Evolutionary conservation across 2,888 invertebrate genomes (phyloP), one percentile per base, ranked within the genome.

Genomic region (Coenonympha arcania): DNA sequence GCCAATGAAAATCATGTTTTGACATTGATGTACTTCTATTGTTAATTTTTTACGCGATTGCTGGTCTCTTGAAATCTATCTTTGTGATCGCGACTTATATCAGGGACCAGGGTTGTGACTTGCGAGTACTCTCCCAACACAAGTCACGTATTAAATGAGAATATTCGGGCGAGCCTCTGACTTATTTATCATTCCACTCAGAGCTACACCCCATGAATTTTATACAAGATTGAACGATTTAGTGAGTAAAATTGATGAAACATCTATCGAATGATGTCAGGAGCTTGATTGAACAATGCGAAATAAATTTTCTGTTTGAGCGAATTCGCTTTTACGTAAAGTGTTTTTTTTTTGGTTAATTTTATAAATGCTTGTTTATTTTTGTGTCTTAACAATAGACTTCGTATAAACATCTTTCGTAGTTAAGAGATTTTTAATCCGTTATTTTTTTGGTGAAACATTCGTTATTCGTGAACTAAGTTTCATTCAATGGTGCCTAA

Each of bases 181-280:
- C 84, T 84, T 86, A 86, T 86, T 85, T 85, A 86, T 86, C 86
- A 86, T 86, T 81, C 85, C 73, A 71, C 76, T 78, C 82, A 76
- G 73, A 73, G 76, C 79, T 81, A 79, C 82, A 79, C 79, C 78
- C 84, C 81, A 84, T 86, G 84, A 86, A 85, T 86, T 85, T 85
- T 83, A 81, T 85, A 85, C 83, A 85, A 85, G 85, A 85, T 84
- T 81, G 85, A 85, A 78, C 84, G 85, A 85, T 84, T 85, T 85
- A 82, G 74, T 78, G 76, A 80, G 76, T 76, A 71, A 82, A 81
- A 86, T 85, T 85, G 84, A 86, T 85, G 83, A 79, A 77, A 79
- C 80, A 78, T 83, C 80, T 79, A 84, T 83, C 77, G 81, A 75
- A 71, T 71, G 73, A 69, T 77, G 83, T 77, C 75, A 71, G 78